phyloP scores from a whole-genome alignment of 2,888 invertebrate species.

The Himalopsyche anomala region DNA sequence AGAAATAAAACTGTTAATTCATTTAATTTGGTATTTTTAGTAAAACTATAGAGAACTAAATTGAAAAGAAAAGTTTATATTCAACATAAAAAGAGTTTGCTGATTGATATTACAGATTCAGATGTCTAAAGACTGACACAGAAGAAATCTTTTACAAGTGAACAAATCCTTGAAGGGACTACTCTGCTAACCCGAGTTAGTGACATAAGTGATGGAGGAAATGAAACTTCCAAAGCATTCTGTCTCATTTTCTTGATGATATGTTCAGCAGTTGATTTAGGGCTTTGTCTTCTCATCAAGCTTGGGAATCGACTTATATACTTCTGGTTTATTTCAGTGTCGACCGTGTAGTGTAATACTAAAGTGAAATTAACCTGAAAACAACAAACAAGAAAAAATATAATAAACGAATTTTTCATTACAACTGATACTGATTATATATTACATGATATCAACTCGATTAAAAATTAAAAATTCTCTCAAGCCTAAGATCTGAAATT shows the following conservation, averaged over 20 bases:
- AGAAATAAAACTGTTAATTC: too few species aligned
- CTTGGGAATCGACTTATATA: slow-evolving; percentile 83
- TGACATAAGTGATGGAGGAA: slow-evolving; percentile 79
- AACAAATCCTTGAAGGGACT: slow-evolving; percentile 76
- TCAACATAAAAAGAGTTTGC: too few species aligned
- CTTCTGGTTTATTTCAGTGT: slow-evolving; percentile 89
- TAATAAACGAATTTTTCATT: too few species aligned
- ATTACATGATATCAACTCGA: too few species aligned
- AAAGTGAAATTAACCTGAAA: slow-evolving; percentile 85
- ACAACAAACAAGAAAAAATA: neutral
- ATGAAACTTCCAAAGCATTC: slow-evolving; percentile 78
- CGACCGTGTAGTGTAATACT: slow-evolving; percentile 92
- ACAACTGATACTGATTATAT: too few species aligned
- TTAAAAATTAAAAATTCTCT: too few species aligned
- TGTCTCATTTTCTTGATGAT: slow-evolving; percentile 83
- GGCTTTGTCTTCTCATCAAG: slow-evolving; percentile 80
- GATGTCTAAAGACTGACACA: slow-evolving; percentile 80
- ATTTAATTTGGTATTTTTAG: too few species aligned
- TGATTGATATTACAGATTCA: slow-evolving; percentile 72
- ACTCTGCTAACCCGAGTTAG: slow-evolving; percentile 78
- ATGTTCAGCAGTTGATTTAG: slow-evolving; percentile 79
- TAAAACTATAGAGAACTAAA: too few species aligned
- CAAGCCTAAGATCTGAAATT: too few species aligned
- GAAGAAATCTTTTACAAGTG: slow-evolving; percentile 79
- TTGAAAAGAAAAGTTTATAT: too few species aligned